These are phyloP conservation scores for Boloria euphrosyne DNA, from an alignment of 2,888 invertebrate genomes.

Conservation along the genomic window DNA sequence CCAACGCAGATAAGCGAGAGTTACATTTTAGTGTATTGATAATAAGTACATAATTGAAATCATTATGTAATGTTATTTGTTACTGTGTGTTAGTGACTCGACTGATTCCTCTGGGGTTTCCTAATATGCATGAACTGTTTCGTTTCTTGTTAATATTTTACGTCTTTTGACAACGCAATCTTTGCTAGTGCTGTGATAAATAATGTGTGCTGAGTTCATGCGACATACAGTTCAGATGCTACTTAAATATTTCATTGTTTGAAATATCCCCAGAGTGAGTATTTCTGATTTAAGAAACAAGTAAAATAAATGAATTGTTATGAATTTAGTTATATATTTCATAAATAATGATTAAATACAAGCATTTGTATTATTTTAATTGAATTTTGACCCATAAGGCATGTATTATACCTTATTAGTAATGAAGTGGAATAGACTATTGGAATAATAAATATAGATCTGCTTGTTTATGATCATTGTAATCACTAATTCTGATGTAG, in stretches of 20 bases:
- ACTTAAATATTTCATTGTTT: conserved; percentile 53
- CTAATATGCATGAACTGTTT: conserved; percentile 49
- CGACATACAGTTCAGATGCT: conserved; percentile 50
- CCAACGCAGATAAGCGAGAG: conserved; percentile 63
- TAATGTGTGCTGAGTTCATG: conserved; percentile 57
- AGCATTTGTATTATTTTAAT: conserved; percentile 29
- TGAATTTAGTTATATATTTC: conserved; percentile 46
- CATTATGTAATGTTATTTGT: conserved; percentile 44
- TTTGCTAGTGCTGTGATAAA: conserved; percentile 77
- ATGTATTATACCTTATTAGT: conserved; percentile 28
- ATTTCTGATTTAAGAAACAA: conserved; percentile 50
- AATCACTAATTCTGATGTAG: conserved; percentile 52
- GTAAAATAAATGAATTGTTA: conserved; percentile 51
- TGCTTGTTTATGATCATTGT: conserved; percentile 59
- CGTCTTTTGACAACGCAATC: conserved; percentile 66
- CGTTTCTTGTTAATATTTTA: conserved; percentile 56
- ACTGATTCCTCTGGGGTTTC: conserved; percentile 57
- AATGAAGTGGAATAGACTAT: conserved; percentile 36
- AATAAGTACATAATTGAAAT: conserved; percentile 37
- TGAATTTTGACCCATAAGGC: conserved; percentile 22
- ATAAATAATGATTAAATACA: conserved; percentile 32
- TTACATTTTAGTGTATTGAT: conserved; percentile 32
- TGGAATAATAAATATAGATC: conserved; percentile 42
- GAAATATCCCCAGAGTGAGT: conserved; percentile 54
- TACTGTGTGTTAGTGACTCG: conserved; percentile 55